Base-by-base conservation (phyloP, 1,140 invertebrate species). In the Ostrea denselamellosa region DNA sequence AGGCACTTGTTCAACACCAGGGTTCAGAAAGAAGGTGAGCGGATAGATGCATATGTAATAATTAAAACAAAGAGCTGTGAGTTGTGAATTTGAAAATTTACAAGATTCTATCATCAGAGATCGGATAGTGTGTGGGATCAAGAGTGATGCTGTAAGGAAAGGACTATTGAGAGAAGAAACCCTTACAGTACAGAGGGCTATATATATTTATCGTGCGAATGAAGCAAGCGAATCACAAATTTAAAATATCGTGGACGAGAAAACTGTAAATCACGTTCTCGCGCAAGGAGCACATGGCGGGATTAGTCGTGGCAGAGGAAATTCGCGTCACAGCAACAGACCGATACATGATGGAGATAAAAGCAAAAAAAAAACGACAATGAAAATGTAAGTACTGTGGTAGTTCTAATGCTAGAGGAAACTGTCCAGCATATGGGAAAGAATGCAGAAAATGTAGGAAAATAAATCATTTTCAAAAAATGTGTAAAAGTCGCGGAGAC, bases 121-220 rank as follows among this genome's bases (percentile, higher is more conserved):
- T 54, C 53, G 53, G 44, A 90, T 91, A 34, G 90, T 91, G 17
- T 85, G 89, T 28, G 89, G 90, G 0, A 83, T 89, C 10, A 54
- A 56, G 12, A 83, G 58, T 51, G 77, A 83, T 25, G 44, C 58
- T 52, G 81, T 84, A 5, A 62, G 86, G 22, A 58, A 53, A 10
- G 65, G 83, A 52, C 82, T 87, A 8, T 84, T 87, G 34, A 62
- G 81, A 12, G 58, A 71, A 25, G 25, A 34, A 34, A 51, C 58
- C n/a, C 52, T 87, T 22, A 87, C 56, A 53, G 19, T 87, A 68
- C 56, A 83, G 44, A 84, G 19, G 52, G 54, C 82, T 28, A 68
- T 83, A 52, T 56, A 87, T 28, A 84, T 81, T 25, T 86, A 65
- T 12, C 44, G 53, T 12, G 53, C n/a, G n/a, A n/a, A n/a, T n/a